These are phyloP conservation scores for Amblyraja radiata DNA, from an alignment of 2,797 vertebrate genomes.

Conservation along the genomic window DNA sequence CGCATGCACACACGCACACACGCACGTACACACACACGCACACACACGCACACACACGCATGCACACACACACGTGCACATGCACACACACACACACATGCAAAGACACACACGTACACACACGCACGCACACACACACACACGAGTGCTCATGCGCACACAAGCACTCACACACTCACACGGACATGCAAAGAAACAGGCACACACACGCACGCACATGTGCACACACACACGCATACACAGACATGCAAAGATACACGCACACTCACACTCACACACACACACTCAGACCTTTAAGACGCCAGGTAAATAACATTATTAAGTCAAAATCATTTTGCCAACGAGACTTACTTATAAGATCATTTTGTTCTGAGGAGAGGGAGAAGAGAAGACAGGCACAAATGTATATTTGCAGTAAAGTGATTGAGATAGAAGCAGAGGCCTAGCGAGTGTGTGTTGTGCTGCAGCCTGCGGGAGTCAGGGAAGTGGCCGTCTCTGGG, in stretches of 20 bases:
- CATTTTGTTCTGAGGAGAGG: neutral
- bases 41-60: no score
- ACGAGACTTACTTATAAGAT: constrained; percentile 7
- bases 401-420: constrained; percentile 4
- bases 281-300: neutral
- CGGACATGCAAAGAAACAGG: no score
- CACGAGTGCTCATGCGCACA: no score
- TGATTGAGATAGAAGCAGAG: neutral
- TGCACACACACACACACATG: no score
- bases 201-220: no score
- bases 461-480: neutral
- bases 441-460: neutral
- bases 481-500: neutral
- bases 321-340: neutral
- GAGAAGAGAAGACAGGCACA: neutral
- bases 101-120: no score
- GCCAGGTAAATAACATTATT: neutral
- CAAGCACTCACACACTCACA: no score
- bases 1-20: no score
- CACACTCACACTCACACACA: neutral
- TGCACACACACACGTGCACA: neutral
- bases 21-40: no score
- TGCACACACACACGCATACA: no score
- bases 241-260: neutral
- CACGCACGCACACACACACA: no score